Evolutionary conservation across 2,113 vertebrate genomes (phyloP).

Genomic region (Emydura subglobosa): DNA sequence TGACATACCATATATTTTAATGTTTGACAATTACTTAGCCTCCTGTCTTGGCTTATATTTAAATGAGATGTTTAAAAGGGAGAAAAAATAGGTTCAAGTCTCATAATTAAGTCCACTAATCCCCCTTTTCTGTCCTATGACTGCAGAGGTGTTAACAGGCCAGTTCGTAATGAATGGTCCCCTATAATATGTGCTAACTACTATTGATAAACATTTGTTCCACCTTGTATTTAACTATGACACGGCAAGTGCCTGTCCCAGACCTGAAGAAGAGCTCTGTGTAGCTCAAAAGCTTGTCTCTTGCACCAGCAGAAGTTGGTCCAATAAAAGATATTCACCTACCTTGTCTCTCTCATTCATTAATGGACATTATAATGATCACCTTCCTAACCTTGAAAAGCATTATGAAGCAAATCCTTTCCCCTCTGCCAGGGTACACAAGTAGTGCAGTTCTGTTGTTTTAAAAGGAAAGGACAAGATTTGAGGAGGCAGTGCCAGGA

Average conservation of each 20-base stretch:
- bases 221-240: too few relatives aligned
- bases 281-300: too few relatives aligned
- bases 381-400: conserved; percentile 10
- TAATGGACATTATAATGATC: neutral
- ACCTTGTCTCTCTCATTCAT: neutral
- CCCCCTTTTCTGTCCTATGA: too few relatives aligned
- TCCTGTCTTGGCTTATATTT: neutral
- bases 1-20: neutral
- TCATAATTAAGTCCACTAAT: neutral
- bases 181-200: too few relatives aligned
- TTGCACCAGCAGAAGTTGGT: too few relatives aligned
- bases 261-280: too few relatives aligned
- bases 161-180: too few relatives aligned
- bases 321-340: too few relatives aligned
- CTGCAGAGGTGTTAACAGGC: too few relatives aligned
- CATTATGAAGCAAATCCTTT: neutral
- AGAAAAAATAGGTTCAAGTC: neutral
- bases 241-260: too few relatives aligned
- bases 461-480: neutral
- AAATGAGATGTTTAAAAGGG: neutral
- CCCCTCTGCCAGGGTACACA: neutral
- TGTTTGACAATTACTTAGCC: neutral
- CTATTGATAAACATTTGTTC: too few relatives aligned
- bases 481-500: neutral
- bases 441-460: too few relatives aligned